Evolutionary conservation across 92 coral and sea anemone genomes (phyloP).

Genomic region (Muricea muricata): DNA sequence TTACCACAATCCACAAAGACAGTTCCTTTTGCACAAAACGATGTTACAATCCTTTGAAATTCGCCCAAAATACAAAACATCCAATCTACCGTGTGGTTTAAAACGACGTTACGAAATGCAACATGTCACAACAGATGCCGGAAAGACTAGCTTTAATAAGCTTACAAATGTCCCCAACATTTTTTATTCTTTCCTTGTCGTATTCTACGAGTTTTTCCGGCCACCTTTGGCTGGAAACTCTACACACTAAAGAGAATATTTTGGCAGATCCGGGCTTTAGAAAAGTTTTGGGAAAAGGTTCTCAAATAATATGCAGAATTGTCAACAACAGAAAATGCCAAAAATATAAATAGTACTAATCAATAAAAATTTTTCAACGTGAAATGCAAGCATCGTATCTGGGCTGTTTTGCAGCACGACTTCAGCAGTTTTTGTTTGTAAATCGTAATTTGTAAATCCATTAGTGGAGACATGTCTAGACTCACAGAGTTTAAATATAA

Average conservation of each 20-base stretch:
- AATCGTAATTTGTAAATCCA: too few species aligned
- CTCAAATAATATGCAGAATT: too few species aligned
- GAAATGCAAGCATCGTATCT: background rate
- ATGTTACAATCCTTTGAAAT: background rate
- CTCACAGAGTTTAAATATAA: background rate
- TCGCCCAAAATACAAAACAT: background rate
- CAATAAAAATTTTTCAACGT: background rate
- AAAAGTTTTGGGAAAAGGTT: too few species aligned
- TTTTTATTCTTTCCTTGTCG: background rate
- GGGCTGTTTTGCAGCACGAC: background rate
- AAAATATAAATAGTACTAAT: background rate
- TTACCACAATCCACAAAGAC: too few species aligned
- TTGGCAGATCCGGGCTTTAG: too few species aligned
- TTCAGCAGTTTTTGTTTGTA: background rate
- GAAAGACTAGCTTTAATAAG: background rate
- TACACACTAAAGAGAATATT: too few species aligned
- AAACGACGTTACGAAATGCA: background rate
- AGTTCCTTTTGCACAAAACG: background rate
- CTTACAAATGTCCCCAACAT: background rate
- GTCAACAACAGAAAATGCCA: background rate
- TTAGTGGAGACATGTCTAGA: slow-evolving; percentile 23
- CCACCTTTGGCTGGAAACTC: background rate
- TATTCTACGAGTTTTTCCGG: background rate
- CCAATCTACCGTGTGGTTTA: background rate
- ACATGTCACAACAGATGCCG: background rate